These are phyloP conservation scores for Chymomyza caudatula DNA, from an alignment of 2,888 invertebrate species.

Conservation along the genomic window DNA sequence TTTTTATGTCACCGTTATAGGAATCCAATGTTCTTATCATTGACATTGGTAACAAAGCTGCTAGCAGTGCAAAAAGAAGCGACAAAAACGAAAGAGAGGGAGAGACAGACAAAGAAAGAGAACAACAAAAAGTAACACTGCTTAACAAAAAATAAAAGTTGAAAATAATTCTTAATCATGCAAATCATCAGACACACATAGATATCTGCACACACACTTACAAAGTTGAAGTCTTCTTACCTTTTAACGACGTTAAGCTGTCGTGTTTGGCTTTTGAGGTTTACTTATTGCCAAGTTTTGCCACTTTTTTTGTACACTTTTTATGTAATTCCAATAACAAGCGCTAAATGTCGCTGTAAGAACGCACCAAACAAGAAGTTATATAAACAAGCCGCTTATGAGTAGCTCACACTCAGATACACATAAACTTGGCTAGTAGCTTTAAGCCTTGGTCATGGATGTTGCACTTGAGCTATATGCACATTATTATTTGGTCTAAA, in stretches of 20 bases:
- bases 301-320: conserved; percentile 12
- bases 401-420: neutral
- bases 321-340: conserved; percentile 41
- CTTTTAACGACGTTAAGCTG: neutral
- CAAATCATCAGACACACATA: neutral
- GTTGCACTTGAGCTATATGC: neutral
- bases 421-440: neutral
- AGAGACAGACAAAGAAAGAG: neutral
- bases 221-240: neutral
- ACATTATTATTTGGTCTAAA: neutral
- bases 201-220: neutral
- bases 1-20: neutral
- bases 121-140: neutral
- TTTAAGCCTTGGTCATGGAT: neutral
- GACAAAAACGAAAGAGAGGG: neutral
- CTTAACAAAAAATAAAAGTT: neutral
- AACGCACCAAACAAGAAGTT: conserved; percentile 12
- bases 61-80: conserved; percentile 19
- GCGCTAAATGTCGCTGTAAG: conserved; percentile 21
- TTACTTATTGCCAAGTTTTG: conserved; percentile 2
- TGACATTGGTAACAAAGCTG: conserved; percentile 42
- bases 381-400: conserved; percentile 3
- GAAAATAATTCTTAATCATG: conserved; percentile 37
- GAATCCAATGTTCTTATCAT: conserved; percentile 33
- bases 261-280: conserved; percentile 11